Evolutionary conservation across 2,113 vertebrate genomes (phyloP).

Genomic region (Ciconia stormi): DNA sequence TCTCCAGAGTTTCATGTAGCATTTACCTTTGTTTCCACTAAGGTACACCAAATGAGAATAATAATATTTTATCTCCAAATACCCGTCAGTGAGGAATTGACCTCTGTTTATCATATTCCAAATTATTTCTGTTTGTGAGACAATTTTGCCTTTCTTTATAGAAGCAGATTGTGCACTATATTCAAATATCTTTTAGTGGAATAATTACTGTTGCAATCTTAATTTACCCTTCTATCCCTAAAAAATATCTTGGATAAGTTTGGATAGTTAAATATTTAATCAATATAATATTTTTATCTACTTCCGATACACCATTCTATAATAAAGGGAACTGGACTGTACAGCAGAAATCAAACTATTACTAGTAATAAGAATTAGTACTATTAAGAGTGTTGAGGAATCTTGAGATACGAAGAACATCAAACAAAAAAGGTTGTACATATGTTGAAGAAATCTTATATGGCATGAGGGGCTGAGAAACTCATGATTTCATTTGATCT

Average conservation of each 20-base stretch:
- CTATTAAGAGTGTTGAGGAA: neutral
- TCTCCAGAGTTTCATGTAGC: neutral
- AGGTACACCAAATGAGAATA: neutral
- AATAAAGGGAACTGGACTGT: neutral
- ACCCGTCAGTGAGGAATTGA: neutral
- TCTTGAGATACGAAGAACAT: neutral
- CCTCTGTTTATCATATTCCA: neutral
- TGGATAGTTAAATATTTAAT: neutral
- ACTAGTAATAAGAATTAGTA: neutral
- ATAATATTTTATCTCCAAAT: neutral
- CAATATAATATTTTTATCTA: neutral
- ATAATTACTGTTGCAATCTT: neutral
- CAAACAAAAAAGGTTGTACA: neutral
- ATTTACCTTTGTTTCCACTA: neutral
- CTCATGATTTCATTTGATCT: slow-evolving; percentile 3
- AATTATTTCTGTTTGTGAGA: neutral
- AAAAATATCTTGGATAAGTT: neutral
- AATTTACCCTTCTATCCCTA: neutral
- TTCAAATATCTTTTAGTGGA: neutral
- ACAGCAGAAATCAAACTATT: neutral
- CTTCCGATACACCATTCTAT: neutral
- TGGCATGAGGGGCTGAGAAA: neutral
- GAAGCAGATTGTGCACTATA: neutral
- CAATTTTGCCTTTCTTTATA: neutral
- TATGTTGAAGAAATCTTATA: neutral